Conservation (phyloP, 2,888 invertebrate species). For the Pemphredon lugubris region DNA sequence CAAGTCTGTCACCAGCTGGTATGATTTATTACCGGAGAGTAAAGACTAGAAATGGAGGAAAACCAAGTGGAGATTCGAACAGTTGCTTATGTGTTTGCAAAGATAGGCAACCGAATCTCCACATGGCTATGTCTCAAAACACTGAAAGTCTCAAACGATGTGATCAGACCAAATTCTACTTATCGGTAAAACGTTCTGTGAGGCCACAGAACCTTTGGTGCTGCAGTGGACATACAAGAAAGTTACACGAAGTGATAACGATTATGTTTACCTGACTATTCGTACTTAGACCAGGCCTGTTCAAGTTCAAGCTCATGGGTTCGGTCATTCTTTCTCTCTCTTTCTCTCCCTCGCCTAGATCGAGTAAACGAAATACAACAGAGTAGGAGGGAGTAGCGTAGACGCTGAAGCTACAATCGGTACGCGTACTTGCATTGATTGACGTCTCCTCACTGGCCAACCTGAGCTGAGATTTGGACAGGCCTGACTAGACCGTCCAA, state of each 20-base stretch:
- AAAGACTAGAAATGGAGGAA: slow-evolving; percentile 73
- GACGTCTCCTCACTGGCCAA: no score
- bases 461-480: no score
- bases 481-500: slow-evolving; percentile 56
- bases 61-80: slow-evolving; percentile 58
- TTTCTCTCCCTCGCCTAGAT: no score
- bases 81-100: slow-evolving; percentile 53
- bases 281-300: no score
- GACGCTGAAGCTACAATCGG: no score
- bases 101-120: slow-evolving; percentile 39
- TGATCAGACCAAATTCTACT: slow-evolving; percentile 13
- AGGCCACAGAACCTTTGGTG: slow-evolving; percentile 3
- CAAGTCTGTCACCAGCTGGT: slow-evolving; percentile 88
- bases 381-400: no score
- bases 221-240: slow-evolving; percentile 14
- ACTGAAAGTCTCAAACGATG: slow-evolving; percentile 25
- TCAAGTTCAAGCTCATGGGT: no score
- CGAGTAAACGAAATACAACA: no score
- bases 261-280: slow-evolving; percentile 24
- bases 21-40: slow-evolving; percentile 85
- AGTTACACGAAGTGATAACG: slow-evolving; percentile 25
- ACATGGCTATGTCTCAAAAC: slow-evolving; percentile 26
- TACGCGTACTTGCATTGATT: no score
- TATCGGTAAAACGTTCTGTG: background rate
- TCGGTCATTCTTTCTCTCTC: no score